A percentile compares a stretch with the other conserved stretches of the same genome.
Evolutionary conservation across 1,140 invertebrate genomes (phyloP).

Genomic region (Drosophila leontia): DNA sequence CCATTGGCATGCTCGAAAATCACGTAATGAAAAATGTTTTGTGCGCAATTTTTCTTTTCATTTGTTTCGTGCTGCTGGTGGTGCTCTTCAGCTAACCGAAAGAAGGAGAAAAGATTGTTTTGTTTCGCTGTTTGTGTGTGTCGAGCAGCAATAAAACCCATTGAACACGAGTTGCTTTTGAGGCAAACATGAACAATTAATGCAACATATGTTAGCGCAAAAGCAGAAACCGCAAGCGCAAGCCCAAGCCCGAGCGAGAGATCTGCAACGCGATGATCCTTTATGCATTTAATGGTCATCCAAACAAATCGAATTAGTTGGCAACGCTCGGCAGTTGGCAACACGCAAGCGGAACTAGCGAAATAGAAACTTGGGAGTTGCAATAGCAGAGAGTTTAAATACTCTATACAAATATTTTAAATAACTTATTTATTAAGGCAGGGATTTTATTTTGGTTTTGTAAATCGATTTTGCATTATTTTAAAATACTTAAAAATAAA

Average conservation of each 20-base stretch:
- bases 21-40: conserved; percentile 83
- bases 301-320: conserved; percentile 75
- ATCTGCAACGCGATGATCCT: conserved; percentile 51
- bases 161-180: conserved; percentile 81
- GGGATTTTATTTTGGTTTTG: not conserved
- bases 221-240: conserved; percentile 34
- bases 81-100: conserved; percentile 25
- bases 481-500: too few relatives aligned
- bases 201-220: conserved; percentile 75
- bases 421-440: not conserved
- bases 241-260: conserved; percentile 1
- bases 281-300: conserved; percentile 49
- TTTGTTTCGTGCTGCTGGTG: conserved; percentile 55
- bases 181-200: conserved; percentile 81
- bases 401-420: not conserved
- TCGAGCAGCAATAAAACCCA: conserved; percentile 82
- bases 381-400: not conserved
- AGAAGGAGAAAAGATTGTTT: conserved; percentile 38
- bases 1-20: conserved; percentile 73
- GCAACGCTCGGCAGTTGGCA: conserved; percentile 52
- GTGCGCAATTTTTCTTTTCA: conserved; percentile 82
- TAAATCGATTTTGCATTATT: too few relatives aligned
- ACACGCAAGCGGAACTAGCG: conserved; percentile 58
- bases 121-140: conserved; percentile 78
- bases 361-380: conserved; percentile 16